These are phyloP conservation scores for Eristalis arbustorum DNA, from an alignment of 2,888 invertebrate genomes.

Conservation along the genomic window DNA sequence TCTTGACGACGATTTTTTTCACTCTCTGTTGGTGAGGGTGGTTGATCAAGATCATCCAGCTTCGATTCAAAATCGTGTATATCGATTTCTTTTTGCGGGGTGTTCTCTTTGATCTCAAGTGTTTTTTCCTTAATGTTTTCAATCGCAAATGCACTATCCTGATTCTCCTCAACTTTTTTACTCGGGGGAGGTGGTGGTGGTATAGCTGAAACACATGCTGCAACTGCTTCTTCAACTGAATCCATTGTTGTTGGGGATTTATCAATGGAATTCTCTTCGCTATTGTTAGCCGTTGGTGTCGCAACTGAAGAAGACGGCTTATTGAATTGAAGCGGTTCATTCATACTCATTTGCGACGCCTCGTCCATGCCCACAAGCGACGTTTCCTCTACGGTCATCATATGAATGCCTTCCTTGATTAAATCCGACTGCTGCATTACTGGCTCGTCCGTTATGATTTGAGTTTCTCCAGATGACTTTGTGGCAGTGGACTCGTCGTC, in stretches of 20 bases:
- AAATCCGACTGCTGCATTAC: conserved; percentile 76
- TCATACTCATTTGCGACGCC: conserved; percentile 75
- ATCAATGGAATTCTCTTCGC: conserved; percentile 53
- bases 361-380: conserved; percentile 74
- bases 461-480: conserved; percentile 71
- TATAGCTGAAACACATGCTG: conserved; percentile 55
- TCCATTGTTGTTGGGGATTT: conserved; percentile 43
- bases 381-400: conserved; percentile 77
- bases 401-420: conserved; percentile 78
- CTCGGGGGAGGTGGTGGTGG: conserved; percentile 71
- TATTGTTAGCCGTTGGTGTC: conserved; percentile 43
- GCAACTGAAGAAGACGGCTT: conserved; percentile 65
- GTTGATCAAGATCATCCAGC: conserved; percentile 75
- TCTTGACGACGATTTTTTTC: conserved; percentile 81
- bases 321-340: conserved; percentile 74
- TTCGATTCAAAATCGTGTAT: conserved; percentile 73
- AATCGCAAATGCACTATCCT: conserved; percentile 2
- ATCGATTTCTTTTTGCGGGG: conserved; percentile 8
- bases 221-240: conserved; percentile 39
- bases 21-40: conserved; percentile 77
- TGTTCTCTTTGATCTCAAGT: not conserved
- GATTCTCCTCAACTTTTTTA: conserved; percentile 28
- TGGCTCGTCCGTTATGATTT: conserved; percentile 76
- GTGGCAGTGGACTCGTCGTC: conserved; percentile 72
- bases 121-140: not conserved